These are phyloP conservation scores for Chrysomela aeneicollis DNA, from an alignment of 2,888 invertebrate genomes.

Conservation along the genomic window DNA sequence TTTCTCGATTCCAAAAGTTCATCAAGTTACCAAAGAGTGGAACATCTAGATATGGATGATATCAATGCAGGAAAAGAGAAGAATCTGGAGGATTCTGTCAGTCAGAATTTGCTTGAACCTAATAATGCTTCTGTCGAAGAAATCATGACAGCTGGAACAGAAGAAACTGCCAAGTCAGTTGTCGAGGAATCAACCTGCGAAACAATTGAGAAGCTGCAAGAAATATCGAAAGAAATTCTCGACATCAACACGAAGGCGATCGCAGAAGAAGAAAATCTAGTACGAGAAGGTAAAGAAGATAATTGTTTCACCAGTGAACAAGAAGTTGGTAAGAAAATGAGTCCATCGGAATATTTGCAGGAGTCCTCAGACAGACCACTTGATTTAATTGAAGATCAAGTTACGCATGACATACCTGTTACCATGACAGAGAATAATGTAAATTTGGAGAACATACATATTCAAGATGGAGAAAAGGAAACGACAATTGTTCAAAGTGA, in stretches of 20 bases:
- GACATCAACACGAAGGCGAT: background rate
- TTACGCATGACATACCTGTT: background rate
- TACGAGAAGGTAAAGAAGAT: background rate
- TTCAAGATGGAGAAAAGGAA: background rate
- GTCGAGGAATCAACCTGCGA: background rate
- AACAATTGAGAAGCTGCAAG: background rate
- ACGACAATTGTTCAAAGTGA: background rate
- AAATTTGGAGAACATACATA: background rate
- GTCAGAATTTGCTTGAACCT: background rate
- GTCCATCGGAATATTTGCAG: background rate
- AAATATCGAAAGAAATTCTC: background rate
- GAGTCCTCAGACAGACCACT: background rate
- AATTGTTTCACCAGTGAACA: background rate
- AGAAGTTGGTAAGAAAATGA: background rate
- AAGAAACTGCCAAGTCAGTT: background rate
- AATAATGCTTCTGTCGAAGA: background rate
- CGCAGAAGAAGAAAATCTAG: background rate
- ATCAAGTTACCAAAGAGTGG: too few relatives aligned
- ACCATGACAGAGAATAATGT: background rate
- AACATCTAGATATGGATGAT: background rate
- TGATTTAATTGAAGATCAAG: background rate
- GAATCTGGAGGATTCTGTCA: background rate
- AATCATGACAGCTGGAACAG: background rate
- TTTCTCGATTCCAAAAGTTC: too few relatives aligned
- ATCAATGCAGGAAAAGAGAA: background rate